phyloP scores from a whole-genome alignment of 2,113 vertebrate genomes.

The Sigmodon hispidus region DNA sequence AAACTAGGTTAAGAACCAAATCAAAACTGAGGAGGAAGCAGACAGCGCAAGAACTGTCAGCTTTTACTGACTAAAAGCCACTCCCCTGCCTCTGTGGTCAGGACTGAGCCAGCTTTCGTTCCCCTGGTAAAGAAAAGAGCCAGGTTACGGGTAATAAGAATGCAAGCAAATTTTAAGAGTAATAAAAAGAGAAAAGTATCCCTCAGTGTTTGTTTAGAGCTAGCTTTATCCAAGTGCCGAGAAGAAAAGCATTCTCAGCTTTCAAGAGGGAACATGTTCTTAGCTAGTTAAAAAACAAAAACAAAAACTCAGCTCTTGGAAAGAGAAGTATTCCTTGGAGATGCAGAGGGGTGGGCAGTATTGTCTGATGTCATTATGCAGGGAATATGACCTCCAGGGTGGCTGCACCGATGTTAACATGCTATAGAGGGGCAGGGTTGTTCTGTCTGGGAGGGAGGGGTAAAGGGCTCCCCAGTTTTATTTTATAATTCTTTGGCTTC shows the following conservation, averaged over 20 bases:
- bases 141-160: background rate
- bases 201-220: background rate
- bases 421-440: background rate
- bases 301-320: background rate
- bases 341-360: background rate
- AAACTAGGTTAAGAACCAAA: constrained; percentile 59
- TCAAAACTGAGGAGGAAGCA: constrained; percentile 51
- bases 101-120: constrained; percentile 40
- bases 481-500: background rate
- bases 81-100: background rate
- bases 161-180: background rate
- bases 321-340: background rate
- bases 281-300: background rate
- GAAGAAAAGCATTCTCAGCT: constrained; percentile 35
- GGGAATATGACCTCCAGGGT: background rate
- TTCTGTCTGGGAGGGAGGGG: background rate
- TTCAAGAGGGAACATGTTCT: constrained; percentile 19
- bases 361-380: background rate
- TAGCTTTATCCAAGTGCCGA: background rate
- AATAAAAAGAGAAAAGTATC: background rate
- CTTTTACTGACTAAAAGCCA: constrained; percentile 50
- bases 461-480: background rate
- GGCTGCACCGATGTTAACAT: background rate
- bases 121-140: background rate
- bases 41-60: constrained; percentile 39